A percentile compares a stretch with the other conserved stretches of the same genome.
These are phyloP conservation scores for Parasteatoda tepidariorum DNA, from an alignment of 1,140 invertebrate genomes.

Conservation along the genomic window DNA sequence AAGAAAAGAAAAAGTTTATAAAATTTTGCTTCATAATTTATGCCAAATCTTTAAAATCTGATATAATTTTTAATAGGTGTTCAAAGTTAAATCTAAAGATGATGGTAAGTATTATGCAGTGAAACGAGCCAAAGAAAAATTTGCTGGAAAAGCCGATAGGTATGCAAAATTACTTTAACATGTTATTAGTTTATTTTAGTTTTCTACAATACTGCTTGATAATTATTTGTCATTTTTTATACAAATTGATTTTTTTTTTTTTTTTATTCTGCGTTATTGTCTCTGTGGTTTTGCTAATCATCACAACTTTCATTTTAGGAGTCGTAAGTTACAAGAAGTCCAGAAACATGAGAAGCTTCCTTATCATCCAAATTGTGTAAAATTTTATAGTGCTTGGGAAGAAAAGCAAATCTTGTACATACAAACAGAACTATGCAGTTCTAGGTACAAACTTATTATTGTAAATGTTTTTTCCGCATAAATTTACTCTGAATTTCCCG, in stretches of 20 bases:
- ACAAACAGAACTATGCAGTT: slow-evolving; percentile 79
- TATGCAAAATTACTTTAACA: slow-evolving; percentile 63
- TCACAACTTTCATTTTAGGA: slow-evolving; percentile 64
- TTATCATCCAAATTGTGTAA: slow-evolving; percentile 77
- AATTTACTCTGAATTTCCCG: background rate
- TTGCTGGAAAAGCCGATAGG: slow-evolving; percentile 75
- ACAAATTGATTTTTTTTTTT: background rate
- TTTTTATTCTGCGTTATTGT: background rate
- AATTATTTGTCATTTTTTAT: no score
- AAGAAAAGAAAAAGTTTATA: no score
- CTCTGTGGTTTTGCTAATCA: background rate
- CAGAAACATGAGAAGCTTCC: slow-evolving; percentile 77
- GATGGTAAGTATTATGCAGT: slow-evolving; percentile 78
- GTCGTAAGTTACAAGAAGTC: slow-evolving; percentile 77
- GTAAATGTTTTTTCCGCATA: background rate
- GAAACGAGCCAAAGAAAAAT: slow-evolving; percentile 75
- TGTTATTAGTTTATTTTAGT: background rate
- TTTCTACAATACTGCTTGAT: no score
- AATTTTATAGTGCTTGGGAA: slow-evolving; percentile 80
- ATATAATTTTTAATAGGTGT: slow-evolving; percentile 71
- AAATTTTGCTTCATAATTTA: no score
- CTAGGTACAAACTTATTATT: slow-evolving; percentile 67
- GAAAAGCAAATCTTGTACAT: slow-evolving; percentile 78
- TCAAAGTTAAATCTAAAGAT: slow-evolving; percentile 75
- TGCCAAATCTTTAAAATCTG: no score